Evolutionary conservation across 1,140 invertebrate genomes (phyloP).

Genomic region (Saccostrea glomerata): DNA sequence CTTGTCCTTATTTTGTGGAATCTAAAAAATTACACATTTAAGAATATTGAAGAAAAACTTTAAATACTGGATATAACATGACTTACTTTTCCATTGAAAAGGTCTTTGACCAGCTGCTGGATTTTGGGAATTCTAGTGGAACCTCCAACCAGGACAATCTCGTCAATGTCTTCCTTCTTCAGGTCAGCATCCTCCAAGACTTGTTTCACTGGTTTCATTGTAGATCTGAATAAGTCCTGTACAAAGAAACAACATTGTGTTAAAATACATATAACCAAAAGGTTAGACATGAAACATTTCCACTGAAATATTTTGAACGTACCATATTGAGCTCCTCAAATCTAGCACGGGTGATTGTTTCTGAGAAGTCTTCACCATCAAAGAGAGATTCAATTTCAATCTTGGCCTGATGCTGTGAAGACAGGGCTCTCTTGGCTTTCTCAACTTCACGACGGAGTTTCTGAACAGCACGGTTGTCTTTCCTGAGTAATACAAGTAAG

Average conservation of each 20-base stretch:
- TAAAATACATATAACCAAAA: background rate
- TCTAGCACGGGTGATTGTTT: conserved; percentile 98
- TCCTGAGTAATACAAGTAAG: conserved; percentile 79
- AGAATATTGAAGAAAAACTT: background rate
- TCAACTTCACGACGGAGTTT: conserved; percentile 98
- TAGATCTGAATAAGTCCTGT: conserved; percentile 96
- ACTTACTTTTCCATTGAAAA: conserved; percentile 86
- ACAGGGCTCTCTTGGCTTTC: conserved; percentile 97
- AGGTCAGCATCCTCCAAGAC: conserved; percentile 97
- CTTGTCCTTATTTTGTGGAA: too few species aligned
- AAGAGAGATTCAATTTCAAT: conserved; percentile 99
- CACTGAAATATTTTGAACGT: conserved; percentile 52
- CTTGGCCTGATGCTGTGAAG: conserved; percentile 95
- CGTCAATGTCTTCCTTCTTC: conserved; percentile 99
- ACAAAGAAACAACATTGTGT: conserved; percentile 48
- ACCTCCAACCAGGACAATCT: conserved; percentile 99
- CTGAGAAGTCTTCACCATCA: conserved; percentile 99
- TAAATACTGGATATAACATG: background rate
- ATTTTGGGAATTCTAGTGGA: conserved; percentile 99
- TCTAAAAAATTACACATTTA: too few species aligned
- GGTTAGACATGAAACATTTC: background rate
- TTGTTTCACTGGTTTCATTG: conserved; percentile 93
- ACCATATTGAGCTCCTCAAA: conserved; percentile 99
- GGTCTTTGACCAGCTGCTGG: conserved; percentile 99
- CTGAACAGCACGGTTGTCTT: conserved; percentile 95